Evolutionary conservation across 2,888 invertebrate genomes (phyloP).

Genomic region (Amphipyra berbera): DNA sequence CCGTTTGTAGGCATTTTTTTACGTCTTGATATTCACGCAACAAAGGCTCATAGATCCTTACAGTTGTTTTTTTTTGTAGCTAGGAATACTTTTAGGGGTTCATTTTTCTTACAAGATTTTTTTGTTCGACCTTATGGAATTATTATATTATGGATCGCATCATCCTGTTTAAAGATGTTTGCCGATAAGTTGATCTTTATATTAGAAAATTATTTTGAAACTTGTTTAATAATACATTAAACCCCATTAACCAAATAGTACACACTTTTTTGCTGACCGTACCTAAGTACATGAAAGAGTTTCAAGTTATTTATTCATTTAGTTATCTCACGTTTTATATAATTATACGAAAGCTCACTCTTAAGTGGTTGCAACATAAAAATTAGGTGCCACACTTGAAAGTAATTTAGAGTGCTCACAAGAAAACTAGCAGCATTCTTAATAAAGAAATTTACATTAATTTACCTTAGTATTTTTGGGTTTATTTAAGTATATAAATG

Average conservation of each 20-base stretch:
- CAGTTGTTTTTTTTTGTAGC: too few species aligned
- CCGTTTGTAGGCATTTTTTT: too few species aligned
- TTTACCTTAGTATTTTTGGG: not conserved
- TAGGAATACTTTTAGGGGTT: too few species aligned
- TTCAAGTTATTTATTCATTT: conserved; percentile 62
- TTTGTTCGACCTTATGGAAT: too few species aligned
- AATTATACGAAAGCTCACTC: conserved; percentile 43
- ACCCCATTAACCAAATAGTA: not conserved
- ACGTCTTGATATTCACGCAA: too few species aligned
- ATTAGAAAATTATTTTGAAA: too few species aligned
- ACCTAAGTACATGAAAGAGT: conserved; percentile 59
- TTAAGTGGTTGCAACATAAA: conserved; percentile 28
- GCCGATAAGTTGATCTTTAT: too few species aligned
- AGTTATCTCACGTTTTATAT: conserved; percentile 58
- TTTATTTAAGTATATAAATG: not conserved
- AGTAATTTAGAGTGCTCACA: not conserved
- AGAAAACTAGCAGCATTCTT: conserved; percentile 5
- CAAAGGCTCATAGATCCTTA: too few species aligned
- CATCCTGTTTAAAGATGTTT: too few species aligned
- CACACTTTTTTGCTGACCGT: conserved; percentile 57
- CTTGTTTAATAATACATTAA: too few species aligned
- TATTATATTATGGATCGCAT: too few species aligned
- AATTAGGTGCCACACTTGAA: conserved; percentile 2
- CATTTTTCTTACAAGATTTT: too few species aligned
- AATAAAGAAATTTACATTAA: conserved; percentile 4